These are phyloP conservation scores for Trichonephila clavipes DNA, from an alignment of 1,140 invertebrate genomes.

Conservation along the genomic window DNA sequence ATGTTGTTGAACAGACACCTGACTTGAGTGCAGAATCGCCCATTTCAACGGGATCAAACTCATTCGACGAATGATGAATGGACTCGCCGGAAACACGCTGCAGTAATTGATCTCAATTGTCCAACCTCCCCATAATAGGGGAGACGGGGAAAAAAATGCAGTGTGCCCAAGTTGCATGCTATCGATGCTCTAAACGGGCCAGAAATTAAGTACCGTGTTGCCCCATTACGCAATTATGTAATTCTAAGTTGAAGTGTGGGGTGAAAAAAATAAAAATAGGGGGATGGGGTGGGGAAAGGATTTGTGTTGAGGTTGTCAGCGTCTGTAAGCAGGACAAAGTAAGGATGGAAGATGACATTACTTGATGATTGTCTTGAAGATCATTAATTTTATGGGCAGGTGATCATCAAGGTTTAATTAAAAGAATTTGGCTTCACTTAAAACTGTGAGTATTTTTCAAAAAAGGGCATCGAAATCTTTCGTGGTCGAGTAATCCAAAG, in stretches of 20 bases:
- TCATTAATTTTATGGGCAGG: conserved; percentile 50
- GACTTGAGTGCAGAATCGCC: conserved; percentile 65
- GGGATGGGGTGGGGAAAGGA: not conserved
- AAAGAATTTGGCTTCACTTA: not conserved
- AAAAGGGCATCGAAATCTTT: conserved; percentile 36
- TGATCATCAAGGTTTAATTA: conserved; percentile 35
- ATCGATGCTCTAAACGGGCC: not conserved
- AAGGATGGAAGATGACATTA: conserved; percentile 33
- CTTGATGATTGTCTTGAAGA: not conserved
- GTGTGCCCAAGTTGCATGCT: not conserved
- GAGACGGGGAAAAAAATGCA: not conserved
- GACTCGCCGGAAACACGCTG: conserved; percentile 62
- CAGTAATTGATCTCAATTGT: conserved; percentile 72
- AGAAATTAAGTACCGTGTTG: conserved; percentile 41
- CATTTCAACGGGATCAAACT: conserved; percentile 70
- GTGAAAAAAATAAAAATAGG: not conserved
- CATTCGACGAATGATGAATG: conserved; percentile 64
- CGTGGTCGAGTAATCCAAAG: conserved; percentile 50
- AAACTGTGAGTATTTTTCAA: not conserved
- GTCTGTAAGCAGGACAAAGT: not conserved
- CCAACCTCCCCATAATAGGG: not conserved
- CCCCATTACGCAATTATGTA: conserved; percentile 63
- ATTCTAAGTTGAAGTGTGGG: conserved; percentile 4
- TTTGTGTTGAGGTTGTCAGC: conserved; percentile 7
- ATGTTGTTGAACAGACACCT: conserved; percentile 61